A percentile compares a stretch with the other conserved stretches of the same genome.
Conservation (phyloP, 53 echinoderm and acorn worm species). For the Actinopyga echinites region DNA sequence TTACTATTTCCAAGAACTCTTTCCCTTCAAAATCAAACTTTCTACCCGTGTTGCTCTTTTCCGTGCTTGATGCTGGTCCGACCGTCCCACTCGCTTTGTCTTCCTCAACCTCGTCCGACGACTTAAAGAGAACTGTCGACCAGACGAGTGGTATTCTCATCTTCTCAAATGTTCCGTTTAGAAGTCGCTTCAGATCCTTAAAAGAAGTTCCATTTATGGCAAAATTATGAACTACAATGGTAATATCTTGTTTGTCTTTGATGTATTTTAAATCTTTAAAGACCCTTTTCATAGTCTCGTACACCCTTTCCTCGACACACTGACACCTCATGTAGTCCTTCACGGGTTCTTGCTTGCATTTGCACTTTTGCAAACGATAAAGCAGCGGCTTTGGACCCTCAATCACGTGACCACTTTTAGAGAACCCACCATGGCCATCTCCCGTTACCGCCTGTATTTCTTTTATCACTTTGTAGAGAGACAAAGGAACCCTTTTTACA, state of each 20-base stretch:
- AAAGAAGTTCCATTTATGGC: constrained; percentile 20
- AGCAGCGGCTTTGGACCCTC: constrained; percentile 25
- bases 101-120: background rate
- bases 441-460: constrained; percentile 28
- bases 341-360: background rate
- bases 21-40: no score
- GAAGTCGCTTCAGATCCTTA: constrained; percentile 8
- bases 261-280: background rate
- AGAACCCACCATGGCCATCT: constrained; percentile 15
- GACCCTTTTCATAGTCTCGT: background rate
- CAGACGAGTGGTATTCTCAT: background rate
- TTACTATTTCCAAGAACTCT: no score
- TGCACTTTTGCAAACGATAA: constrained; percentile 10
- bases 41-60: no score
- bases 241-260: background rate
- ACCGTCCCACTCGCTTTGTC: background rate
- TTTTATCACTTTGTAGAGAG: constrained; percentile 17
- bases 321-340: constrained; percentile 1
- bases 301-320: constrained; percentile 7
- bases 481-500: constrained; percentile 1
- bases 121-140: constrained; percentile 22
- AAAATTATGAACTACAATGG: constrained; percentile 6
- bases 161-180: background rate
- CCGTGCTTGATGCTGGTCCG: no score
- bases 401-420: constrained; percentile 36